phyloP scores from a whole-genome alignment of 1,140 invertebrate species.

The Ruditapes philippinarum region DNA sequence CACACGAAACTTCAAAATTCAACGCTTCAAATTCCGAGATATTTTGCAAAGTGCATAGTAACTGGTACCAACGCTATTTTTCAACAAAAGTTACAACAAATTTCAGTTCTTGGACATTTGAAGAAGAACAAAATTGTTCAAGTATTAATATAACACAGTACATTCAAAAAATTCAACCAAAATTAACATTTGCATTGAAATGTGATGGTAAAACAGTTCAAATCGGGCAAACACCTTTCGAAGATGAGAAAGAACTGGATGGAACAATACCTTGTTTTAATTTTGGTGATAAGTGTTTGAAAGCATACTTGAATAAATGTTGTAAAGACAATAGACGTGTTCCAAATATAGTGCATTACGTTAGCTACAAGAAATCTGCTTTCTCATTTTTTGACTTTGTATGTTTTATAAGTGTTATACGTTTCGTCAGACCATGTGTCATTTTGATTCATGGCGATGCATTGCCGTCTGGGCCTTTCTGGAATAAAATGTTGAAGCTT shows the following conservation, averaged over 20 bases:
- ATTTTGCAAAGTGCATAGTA: not conserved
- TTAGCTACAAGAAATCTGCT: not conserved
- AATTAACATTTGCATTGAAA: not conserved
- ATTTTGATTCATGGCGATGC: slow-evolving; percentile 70
- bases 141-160: not conserved
- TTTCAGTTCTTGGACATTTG: not conserved
- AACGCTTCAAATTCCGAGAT: not conserved
- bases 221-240: not conserved
- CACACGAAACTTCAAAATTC: not conserved
- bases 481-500: slow-evolving; percentile 44
- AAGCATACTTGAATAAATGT: not conserved
- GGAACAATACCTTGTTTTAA: not conserved
- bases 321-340: slow-evolving; percentile 19
- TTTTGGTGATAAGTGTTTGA: slow-evolving; percentile 5
- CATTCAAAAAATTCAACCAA: not conserved
- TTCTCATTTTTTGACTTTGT: slow-evolving; percentile 51
- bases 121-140: not conserved
- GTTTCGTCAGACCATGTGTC: slow-evolving; percentile 67
- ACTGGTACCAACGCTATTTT: not conserved
- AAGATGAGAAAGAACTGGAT: not conserved
- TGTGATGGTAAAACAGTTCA: not conserved
- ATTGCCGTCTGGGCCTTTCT: slow-evolving; percentile 66
- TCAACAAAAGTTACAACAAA: not conserved
- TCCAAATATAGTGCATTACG: slow-evolving; percentile 62
- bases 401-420: slow-evolving; percentile 33